phyloP scores from a whole-genome alignment of 2,797 vertebrate genomes.

The Notoglanidium macrostoma region DNA sequence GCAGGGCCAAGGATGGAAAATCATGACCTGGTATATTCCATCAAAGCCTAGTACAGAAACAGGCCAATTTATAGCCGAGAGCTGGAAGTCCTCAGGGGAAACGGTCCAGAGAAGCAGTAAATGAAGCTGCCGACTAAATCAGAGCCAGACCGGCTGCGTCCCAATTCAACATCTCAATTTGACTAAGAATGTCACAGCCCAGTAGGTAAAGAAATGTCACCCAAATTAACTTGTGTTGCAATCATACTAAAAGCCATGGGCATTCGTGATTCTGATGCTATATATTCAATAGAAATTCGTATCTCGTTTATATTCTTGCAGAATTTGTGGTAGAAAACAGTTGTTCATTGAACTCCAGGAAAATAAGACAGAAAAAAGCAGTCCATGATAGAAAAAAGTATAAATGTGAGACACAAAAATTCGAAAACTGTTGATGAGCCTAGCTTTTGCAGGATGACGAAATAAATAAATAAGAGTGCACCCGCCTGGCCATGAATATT shows the following conservation, averaged over 20 bases:
- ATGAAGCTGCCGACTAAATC: conserved; percentile 37
- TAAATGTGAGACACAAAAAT: conserved; percentile 23
- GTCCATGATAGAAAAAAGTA: background rate
- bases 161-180: conserved; percentile 43
- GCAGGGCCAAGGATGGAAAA: conserved; percentile 36
- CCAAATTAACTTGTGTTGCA: conserved; percentile 7
- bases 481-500: conserved; percentile 84
- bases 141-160: conserved; percentile 17
- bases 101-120: conserved; percentile 23
- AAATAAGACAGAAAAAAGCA: conserved; percentile 12
- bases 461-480: conserved; percentile 74
- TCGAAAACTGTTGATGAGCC: conserved; percentile 60
- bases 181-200: conserved; percentile 24
- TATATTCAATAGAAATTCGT: background rate
- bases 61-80: conserved; percentile 37
- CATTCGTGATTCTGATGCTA: background rate
- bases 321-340: conserved; percentile 24
- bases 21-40: conserved; percentile 16
- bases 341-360: background rate
- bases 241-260: background rate
- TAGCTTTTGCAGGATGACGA: conserved; percentile 73
- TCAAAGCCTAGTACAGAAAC: conserved; percentile 42
- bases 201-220: conserved; percentile 16
- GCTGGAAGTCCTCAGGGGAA: conserved; percentile 28
- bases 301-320: conserved; percentile 1